Percentiles rank a stretch among this genome's conserved stretches.
Evolutionary conservation across 2,888 invertebrate species (phyloP).

Genomic region (Lysandra bellargus): DNA sequence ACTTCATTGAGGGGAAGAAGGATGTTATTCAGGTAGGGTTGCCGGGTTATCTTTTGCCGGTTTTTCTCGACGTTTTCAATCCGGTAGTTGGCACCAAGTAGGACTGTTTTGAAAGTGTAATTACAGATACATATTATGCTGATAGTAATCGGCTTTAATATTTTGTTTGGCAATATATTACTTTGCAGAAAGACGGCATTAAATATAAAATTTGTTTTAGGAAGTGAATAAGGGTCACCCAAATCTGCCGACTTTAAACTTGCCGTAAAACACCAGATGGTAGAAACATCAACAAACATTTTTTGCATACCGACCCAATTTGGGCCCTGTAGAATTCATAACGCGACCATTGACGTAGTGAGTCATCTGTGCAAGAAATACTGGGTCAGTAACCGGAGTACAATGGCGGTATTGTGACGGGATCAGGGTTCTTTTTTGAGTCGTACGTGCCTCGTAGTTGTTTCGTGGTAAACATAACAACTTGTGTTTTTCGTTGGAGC

Average conservation of each 20-base stretch:
- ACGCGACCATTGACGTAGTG: not conserved
- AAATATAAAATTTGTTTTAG: no score
- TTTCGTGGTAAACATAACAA: not conserved
- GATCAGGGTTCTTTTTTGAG: not conserved
- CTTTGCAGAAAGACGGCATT: no score
- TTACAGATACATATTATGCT: no score
- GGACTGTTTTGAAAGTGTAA: no score
- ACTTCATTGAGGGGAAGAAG: conserved; percentile 73
- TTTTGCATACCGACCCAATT: not conserved
- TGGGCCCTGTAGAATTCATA: not conserved
- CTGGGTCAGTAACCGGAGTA: conserved; percentile 5
- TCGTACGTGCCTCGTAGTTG: not conserved
- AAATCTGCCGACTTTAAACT: not conserved
- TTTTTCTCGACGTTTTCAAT: no score
- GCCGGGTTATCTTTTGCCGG: no score
- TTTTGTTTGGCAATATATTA: no score
- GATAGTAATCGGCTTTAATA: not conserved
- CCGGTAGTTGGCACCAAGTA: no score
- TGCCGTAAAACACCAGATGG: not conserved
- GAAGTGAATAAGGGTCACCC: not conserved
- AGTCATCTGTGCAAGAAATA: not conserved
- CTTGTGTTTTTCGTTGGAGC: not conserved
- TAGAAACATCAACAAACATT: not conserved
- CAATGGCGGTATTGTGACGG: conserved; percentile 1
- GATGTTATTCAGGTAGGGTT: conserved; percentile 66